A percentile compares a stretch with the other conserved stretches of the same genome.
Conservation (phyloP, 2,113 vertebrate species). For the Menura novaehollandiae region DNA sequence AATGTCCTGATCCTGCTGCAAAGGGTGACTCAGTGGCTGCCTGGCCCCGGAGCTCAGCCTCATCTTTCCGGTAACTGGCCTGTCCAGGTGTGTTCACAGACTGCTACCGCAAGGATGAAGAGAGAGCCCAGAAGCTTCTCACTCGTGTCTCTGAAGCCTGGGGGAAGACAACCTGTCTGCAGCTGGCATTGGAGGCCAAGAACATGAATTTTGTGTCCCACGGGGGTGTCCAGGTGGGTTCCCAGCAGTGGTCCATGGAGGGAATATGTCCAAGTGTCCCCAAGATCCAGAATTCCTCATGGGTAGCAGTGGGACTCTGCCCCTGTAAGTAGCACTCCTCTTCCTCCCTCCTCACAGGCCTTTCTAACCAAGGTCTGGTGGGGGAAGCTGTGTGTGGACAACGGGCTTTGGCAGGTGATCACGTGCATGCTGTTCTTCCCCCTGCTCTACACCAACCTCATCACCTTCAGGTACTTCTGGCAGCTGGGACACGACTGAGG, state of each 20-base stretch:
- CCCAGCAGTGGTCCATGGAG: background rate
- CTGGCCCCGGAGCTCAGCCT: background rate
- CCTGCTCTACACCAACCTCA: constrained; percentile 81
- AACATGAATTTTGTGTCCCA: constrained; percentile 90
- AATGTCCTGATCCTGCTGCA: background rate
- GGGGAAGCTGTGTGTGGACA: constrained; percentile 88
- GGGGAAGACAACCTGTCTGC: constrained; percentile 88
- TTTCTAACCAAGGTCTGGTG: constrained; percentile 96
- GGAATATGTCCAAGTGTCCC: background rate
- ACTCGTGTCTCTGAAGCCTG: constrained; percentile 82
- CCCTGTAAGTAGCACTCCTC: background rate
- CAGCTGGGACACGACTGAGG: rapidly evolving
- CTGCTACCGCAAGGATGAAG: constrained; percentile 82
- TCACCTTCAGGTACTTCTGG: constrained; percentile 83
- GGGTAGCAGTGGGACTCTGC: rapidly evolving
- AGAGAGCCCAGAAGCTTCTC: constrained; percentile 85
- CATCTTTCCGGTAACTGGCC: rapidly evolving
- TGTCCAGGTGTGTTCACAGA: constrained; percentile 82
- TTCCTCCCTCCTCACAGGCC: constrained; percentile 68
- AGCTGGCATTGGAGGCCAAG: constrained; percentile 87
- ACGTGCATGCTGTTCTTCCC: constrained; percentile 85
- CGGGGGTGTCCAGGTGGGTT: constrained; percentile 88
- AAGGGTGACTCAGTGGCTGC: background rate
- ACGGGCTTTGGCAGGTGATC: constrained; percentile 80
- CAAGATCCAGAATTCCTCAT: background rate